A percentile compares a stretch with the other conserved stretches of the same genome.
Conservation (phyloP, 1,140 invertebrate genomes). For the Saccostrea glomerata region DNA sequence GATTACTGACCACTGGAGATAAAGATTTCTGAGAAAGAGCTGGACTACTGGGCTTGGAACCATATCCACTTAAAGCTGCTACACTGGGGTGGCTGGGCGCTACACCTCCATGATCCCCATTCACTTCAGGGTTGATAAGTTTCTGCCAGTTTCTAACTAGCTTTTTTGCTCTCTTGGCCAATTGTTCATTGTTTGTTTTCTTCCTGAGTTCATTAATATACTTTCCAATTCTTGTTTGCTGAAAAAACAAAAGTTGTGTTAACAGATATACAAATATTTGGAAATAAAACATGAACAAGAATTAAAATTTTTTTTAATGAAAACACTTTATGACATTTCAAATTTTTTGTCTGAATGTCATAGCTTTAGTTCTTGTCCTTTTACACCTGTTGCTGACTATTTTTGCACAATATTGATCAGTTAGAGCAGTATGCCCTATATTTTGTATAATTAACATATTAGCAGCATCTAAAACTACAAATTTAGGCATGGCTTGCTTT, state of each 20-base stretch:
- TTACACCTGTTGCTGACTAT: background rate
- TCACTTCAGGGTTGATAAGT: conserved; percentile 81
- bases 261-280: background rate
- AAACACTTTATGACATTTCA: background rate
- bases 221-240: conserved; percentile 93
- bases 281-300: background rate
- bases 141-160: conserved; percentile 94
- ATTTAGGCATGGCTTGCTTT: background rate
- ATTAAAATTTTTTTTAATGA: background rate
- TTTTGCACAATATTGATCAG: background rate
- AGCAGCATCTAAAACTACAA: background rate
- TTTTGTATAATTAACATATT: background rate
- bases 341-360: background rate
- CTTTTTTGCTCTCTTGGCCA: conserved; percentile 93
- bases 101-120: conserved; percentile 60
- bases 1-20: conserved; percentile 53
- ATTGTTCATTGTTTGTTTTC: conserved; percentile 87
- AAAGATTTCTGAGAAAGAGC: conserved; percentile 55
- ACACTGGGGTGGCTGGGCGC: conserved; percentile 49
- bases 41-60: conserved; percentile 53
- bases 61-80: conserved; percentile 56
- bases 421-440: background rate
- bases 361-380: background rate
- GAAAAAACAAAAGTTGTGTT: conserved; percentile 64
- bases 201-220: conserved; percentile 93